These are phyloP conservation scores for Anabacerthia variegaticeps DNA, from an alignment of 2,797 vertebrate species.

Conservation along the genomic window DNA sequence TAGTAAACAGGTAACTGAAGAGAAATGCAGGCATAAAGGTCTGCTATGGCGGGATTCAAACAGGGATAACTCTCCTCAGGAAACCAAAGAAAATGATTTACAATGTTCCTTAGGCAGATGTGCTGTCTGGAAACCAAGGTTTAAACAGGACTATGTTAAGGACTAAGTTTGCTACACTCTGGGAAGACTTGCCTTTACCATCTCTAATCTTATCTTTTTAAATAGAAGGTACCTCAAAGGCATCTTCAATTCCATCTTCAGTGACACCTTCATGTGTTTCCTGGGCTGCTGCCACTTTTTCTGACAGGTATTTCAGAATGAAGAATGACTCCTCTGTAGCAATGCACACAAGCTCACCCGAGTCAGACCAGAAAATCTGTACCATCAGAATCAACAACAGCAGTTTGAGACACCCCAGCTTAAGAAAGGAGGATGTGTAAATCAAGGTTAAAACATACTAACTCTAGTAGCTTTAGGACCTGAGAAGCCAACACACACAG, in stretches of 20 bases:
- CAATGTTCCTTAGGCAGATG: background rate
- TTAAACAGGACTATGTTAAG: background rate
- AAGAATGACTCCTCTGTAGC: constrained; percentile 99
- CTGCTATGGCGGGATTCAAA: background rate
- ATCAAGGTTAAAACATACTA: background rate
- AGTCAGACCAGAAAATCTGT: constrained; percentile 99
- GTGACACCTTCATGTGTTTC: constrained; percentile 96
- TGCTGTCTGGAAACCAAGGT: background rate
- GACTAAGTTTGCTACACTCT: background rate
- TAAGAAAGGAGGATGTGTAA: background rate
- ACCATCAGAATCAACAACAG: background rate
- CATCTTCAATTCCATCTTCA: constrained; percentile 98
- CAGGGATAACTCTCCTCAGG: background rate
- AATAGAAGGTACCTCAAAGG: constrained; percentile 87
- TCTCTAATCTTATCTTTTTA: background rate
- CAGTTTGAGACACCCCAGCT: background rate
- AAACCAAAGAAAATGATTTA: background rate
- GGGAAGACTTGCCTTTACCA: background rate
- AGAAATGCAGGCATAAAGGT: background rate
- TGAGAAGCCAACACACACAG: background rate
- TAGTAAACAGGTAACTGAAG: background rate
- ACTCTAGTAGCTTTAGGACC: background rate
- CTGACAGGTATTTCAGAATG: constrained; percentile 93
- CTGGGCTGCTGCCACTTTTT: constrained; percentile 94
- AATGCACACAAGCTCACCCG: constrained; percentile 96